Conservation (phyloP, 2,113 vertebrate species). For the Eidolon helvum region DNA sequence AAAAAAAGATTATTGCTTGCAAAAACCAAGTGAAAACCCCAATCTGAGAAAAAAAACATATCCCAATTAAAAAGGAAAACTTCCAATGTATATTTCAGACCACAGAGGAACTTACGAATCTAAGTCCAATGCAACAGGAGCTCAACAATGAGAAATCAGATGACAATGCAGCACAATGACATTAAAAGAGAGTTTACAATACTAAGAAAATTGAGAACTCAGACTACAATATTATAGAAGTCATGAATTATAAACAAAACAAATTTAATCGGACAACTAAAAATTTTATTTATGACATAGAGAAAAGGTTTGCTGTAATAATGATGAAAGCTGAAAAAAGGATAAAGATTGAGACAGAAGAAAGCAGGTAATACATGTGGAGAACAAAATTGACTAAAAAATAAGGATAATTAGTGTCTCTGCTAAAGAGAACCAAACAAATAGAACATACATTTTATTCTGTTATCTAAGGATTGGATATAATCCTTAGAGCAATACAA, state of each 20-base stretch:
- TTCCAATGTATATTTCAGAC: neutral
- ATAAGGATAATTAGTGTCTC: neutral
- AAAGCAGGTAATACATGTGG: neutral
- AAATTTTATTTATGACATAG: neutral
- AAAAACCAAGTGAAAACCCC: neutral
- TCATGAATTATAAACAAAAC: conserved; percentile 34
- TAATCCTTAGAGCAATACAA: neutral
- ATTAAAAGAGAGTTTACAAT: neutral
- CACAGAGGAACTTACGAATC: neutral
- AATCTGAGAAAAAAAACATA: neutral
- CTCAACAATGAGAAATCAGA: neutral
- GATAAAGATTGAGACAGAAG: neutral
- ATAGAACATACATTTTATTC: neutral
- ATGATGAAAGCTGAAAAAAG: neutral
- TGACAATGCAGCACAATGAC: neutral
- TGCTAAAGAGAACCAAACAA: neutral
- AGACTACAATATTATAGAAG: neutral
- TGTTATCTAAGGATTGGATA: neutral
- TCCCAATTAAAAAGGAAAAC: neutral
- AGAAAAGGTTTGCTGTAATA: neutral
- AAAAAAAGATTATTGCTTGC: neutral
- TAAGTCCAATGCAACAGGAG: neutral
- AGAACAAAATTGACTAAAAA: neutral
- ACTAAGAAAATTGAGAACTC: neutral
- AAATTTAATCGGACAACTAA: neutral